These are phyloP conservation scores for Octodon degus DNA, from an alignment of 2,113 vertebrate genomes.

Conservation along the genomic window DNA sequence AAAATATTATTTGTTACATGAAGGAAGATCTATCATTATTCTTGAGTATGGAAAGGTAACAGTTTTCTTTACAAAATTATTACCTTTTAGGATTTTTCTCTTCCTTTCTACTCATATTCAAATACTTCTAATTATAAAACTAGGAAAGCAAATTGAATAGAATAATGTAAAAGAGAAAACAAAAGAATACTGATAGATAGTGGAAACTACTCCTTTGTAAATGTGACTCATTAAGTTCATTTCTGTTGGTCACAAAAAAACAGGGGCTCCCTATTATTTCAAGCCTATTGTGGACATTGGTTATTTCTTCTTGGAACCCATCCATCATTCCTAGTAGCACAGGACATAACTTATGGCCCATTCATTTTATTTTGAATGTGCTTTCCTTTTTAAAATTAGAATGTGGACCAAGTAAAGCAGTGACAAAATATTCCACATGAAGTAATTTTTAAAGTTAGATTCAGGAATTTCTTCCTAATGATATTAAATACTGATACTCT, in stretches of 20 bases:
- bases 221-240: constrained; percentile 8
- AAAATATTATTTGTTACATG: constrained; percentile 23
- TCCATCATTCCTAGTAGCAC: constrained; percentile 68
- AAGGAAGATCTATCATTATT: constrained; percentile 66
- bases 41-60: constrained; percentile 77
- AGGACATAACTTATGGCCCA: constrained; percentile 21
- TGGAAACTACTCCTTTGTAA: constrained; percentile 73
- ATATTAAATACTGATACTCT: constrained; percentile 19
- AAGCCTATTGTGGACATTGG: constrained; percentile 59
- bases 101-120: constrained; percentile 62
- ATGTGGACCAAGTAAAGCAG: constrained; percentile 40
- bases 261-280: constrained; percentile 55
- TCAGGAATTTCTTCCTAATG: constrained; percentile 25
- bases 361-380: constrained; percentile 53
- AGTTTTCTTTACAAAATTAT: constrained; percentile 77
- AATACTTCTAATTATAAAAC: constrained; percentile 82
- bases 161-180: constrained; percentile 78
- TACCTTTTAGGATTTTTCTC: constrained; percentile 52
- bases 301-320: constrained; percentile 60
- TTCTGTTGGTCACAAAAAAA: constrained; percentile 44
- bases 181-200: constrained; percentile 77
- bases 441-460: constrained; percentile 51
- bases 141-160: constrained; percentile 73
- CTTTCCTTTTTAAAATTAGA: constrained; percentile 51
- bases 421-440: not conserved